Evolutionary conservation across 2,888 invertebrate species (phyloP).

Genomic region (Pristionchus arcanus): DNA sequence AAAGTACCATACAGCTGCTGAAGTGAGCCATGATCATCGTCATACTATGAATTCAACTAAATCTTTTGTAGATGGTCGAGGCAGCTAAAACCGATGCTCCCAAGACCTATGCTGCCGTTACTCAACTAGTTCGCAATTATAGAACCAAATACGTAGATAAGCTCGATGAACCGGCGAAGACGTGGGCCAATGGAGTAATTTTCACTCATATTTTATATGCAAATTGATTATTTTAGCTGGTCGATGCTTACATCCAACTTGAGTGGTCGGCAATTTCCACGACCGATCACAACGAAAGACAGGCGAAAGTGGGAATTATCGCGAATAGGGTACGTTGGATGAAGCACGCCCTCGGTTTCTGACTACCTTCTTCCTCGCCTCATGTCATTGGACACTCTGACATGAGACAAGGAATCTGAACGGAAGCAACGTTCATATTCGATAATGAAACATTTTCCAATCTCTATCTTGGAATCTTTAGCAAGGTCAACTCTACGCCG

Average conservation of each 20-base stretch:
- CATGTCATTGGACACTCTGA: too few relatives aligned
- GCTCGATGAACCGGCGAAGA: background rate
- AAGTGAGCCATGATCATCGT: too few relatives aligned
- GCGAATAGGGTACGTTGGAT: too few relatives aligned
- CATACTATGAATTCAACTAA: background rate
- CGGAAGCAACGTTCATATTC: too few relatives aligned
- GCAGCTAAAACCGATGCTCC: background rate
- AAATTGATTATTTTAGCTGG: background rate
- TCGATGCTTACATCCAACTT: background rate
- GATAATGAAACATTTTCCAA: too few relatives aligned
- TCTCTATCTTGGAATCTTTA: too few relatives aligned
- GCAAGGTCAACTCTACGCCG: background rate
- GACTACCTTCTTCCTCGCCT: too few relatives aligned
- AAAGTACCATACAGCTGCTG: background rate
- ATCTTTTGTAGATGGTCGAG: background rate
- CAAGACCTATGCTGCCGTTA: background rate
- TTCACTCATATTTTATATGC: background rate
- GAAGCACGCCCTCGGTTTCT: too few relatives aligned
- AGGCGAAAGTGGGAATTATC: background rate
- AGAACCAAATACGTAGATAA: background rate
- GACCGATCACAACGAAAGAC: background rate
- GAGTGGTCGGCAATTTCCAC: background rate
- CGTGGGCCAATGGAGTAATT: background rate
- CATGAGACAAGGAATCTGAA: too few relatives aligned
- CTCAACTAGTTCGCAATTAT: background rate